These are phyloP conservation scores for Leptatherina wallacei DNA, from an alignment of 2,797 vertebrate species.

Conservation along the genomic window DNA sequence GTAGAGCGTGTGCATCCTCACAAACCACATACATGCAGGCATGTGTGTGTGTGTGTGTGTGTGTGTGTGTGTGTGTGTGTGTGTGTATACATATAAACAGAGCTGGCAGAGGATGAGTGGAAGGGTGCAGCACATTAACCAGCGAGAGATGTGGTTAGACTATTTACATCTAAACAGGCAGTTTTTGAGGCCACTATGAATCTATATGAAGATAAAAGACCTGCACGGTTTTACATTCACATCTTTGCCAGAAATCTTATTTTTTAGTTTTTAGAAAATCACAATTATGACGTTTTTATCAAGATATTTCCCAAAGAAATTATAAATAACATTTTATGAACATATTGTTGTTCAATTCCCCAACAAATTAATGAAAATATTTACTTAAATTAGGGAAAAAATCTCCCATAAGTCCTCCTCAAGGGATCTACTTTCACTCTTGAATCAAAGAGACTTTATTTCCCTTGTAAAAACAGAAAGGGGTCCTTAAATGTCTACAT, in stretches of 20 bases:
- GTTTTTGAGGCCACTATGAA: not conserved
- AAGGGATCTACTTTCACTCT: not conserved
- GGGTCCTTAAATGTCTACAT: constrained; percentile 9
- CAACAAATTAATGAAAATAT: not conserved
- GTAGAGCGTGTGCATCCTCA: not conserved
- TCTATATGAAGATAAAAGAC: not conserved
- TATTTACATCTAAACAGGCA: not conserved
- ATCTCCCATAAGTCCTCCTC: not conserved
- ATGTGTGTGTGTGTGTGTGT: not conserved
- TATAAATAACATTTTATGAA: not conserved
- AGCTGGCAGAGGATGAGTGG: constrained; percentile 35
- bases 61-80: no score
- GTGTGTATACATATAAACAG: constrained; percentile 24
- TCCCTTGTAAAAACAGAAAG: constrained; percentile 7
- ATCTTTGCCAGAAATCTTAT: not conserved
- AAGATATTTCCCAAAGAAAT: not conserved
- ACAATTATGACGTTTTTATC: not conserved
- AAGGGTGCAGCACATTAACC: constrained; percentile 32
- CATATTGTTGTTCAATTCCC: not conserved
- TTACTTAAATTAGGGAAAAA: not conserved
- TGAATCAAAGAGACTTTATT: not conserved
- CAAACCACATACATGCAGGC: not conserved
- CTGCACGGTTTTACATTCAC: not conserved
- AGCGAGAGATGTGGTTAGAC: not conserved
- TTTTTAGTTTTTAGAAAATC: not conserved